These are phyloP conservation scores for Frieseomelitta varia DNA, from an alignment of 1,140 invertebrate genomes.

Conservation along the genomic window DNA sequence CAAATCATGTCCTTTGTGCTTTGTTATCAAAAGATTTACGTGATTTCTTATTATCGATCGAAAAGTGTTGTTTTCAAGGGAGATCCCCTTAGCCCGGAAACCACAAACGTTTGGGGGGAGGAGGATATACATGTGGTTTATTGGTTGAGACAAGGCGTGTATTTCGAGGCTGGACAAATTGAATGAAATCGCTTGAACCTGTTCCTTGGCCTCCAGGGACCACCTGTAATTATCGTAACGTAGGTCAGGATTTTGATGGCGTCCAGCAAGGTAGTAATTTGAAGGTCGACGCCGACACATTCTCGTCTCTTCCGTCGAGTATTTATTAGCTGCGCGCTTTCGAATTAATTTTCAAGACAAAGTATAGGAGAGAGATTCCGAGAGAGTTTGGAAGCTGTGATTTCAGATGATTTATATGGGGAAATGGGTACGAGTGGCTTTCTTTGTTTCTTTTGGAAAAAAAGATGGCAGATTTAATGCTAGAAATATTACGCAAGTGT, in stretches of 20 bases:
- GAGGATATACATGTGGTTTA: neutral
- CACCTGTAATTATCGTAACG: constrained; percentile 65
- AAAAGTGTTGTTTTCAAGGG: neutral
- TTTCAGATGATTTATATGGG: neutral
- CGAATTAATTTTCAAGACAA: constrained; percentile 11
- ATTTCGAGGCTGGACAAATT: constrained; percentile 55
- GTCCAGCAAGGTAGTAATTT: constrained; percentile 53
- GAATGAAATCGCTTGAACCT: constrained; percentile 63
- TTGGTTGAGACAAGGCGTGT: neutral
- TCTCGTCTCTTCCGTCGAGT: neutral
- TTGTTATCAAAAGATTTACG: no score
- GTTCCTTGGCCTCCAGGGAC: constrained; percentile 48
- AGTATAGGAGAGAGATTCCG: neutral
- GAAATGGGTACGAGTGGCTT: neutral
- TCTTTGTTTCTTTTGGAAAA: neutral
- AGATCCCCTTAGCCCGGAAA: neutral
- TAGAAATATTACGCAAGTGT: neutral
- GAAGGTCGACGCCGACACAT: constrained; percentile 29
- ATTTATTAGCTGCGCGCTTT: constrained; percentile 6
- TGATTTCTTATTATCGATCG: neutral
- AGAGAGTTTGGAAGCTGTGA: neutral
- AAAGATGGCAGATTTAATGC: neutral
- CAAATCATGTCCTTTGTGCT: no score
- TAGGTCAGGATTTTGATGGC: constrained; percentile 56
- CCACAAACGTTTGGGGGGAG: neutral